These are phyloP conservation scores for Malachius bipustulatus DNA, from an alignment of 2,888 invertebrate species.

Conservation along the genomic window DNA sequence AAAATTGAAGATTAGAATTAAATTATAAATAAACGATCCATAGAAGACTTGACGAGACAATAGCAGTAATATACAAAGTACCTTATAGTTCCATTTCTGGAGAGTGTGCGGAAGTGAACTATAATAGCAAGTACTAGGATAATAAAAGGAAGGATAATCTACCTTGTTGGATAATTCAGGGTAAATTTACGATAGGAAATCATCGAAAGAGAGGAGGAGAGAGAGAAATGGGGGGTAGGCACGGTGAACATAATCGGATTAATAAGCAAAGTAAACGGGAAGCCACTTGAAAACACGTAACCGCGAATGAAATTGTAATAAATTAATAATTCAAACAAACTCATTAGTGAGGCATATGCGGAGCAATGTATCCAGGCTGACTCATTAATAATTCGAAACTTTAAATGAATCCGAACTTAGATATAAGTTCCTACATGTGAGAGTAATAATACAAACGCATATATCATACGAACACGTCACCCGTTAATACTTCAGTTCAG, in stretches of 20 bases:
- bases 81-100: no score
- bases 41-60: no score
- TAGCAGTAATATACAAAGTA: no score
- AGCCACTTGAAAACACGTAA: conserved; percentile 16
- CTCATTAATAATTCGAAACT: conserved; percentile 36
- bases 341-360: conserved; percentile 34
- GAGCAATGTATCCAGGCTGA: conserved; percentile 31
- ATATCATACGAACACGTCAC: conserved; percentile 24
- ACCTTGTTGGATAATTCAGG: neutral
- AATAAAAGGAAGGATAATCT: no score
- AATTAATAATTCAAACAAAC: conserved; percentile 36
- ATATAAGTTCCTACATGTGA: conserved; percentile 34
- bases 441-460: conserved; percentile 30
- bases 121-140: no score
- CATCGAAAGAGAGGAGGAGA: no score
- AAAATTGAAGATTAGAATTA: no score
- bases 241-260: neutral
- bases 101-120: no score
- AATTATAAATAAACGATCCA: no score
- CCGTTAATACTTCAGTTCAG: conserved; percentile 21
- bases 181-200: neutral
- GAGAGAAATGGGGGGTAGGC: neutral
- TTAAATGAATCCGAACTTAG: conserved; percentile 34
- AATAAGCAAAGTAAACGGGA: conserved; percentile 4
- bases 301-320: conserved; percentile 31